A percentile compares a stretch with the other conserved stretches of the same genome.
Evolutionary conservation across 1,140 invertebrate genomes (phyloP).

Genomic region (Mamestra configurata): DNA sequence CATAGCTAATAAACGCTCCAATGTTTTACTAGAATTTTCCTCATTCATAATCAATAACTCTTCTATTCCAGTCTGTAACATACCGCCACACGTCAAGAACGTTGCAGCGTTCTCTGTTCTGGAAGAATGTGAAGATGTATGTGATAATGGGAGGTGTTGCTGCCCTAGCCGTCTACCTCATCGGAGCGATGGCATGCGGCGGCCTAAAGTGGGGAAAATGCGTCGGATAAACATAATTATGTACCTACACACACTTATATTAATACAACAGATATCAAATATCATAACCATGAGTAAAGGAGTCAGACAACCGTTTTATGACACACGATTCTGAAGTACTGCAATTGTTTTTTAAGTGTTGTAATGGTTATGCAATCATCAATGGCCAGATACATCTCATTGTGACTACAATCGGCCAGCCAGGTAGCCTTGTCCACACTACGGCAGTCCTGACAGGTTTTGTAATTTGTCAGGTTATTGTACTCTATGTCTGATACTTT

Average conservation of each 20-base stretch:
- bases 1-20: too few relatives aligned
- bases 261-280: constrained; percentile 57
- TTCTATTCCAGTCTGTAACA: constrained; percentile 92
- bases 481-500: too few relatives aligned
- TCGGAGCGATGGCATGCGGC: constrained; percentile 95
- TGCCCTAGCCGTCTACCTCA: constrained; percentile 94
- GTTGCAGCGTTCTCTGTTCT: constrained; percentile 95
- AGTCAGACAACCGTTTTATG: background rate
- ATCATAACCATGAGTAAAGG: background rate
- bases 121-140: constrained; percentile 98
- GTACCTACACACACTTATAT: constrained; percentile 54
- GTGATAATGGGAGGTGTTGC: constrained; percentile 92
- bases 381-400: background rate
- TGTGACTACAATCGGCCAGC: background rate
- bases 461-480: too few relatives aligned
- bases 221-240: constrained; percentile 74
- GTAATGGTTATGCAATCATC: background rate
- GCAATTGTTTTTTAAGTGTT: background rate
- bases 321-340: background rate
- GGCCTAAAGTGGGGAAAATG: constrained; percentile 94
- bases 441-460: too few relatives aligned
- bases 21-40: background rate
- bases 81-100: constrained; percentile 96
- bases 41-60: background rate
- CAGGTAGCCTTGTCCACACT: too few relatives aligned